These are phyloP conservation scores for Steatocranus sp. DNA, from an alignment of 2,797 vertebrate species.

Conservation along the genomic window DNA sequence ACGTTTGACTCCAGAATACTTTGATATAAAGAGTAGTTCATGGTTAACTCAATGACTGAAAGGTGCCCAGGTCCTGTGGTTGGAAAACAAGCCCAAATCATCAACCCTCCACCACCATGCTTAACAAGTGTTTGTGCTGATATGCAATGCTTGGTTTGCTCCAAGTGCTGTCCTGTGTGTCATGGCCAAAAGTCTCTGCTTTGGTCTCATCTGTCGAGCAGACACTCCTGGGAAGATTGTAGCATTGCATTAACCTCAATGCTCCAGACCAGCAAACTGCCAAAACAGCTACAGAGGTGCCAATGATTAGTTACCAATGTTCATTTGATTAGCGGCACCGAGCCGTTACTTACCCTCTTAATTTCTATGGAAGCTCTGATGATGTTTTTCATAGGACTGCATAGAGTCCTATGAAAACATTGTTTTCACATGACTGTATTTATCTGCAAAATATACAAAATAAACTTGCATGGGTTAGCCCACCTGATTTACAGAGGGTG, in stretches of 20 bases:
- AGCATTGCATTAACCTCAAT: background rate
- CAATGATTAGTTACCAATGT: background rate
- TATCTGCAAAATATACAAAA: background rate
- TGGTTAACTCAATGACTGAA: background rate
- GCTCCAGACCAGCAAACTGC: background rate
- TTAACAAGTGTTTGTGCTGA: background rate
- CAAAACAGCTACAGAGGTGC: background rate
- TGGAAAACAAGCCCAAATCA: background rate
- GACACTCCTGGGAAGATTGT: background rate
- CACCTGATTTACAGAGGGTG: background rate
- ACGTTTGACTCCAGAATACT: background rate
- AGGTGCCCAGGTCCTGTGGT: accelerated
- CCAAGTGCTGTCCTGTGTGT: background rate
- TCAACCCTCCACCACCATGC: background rate
- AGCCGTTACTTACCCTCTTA: background rate
- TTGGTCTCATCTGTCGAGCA: background rate
- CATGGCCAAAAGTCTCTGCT: background rate
- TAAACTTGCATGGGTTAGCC: background rate
- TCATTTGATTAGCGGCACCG: background rate
- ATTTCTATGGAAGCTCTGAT: accelerated
- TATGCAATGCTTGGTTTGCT: background rate
- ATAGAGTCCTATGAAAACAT: background rate
- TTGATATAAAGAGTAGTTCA: background rate
- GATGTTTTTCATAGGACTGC: background rate
- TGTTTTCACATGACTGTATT: background rate